phyloP scores from a whole-genome alignment of 2,888 invertebrate genomes.

The Caenorhabditis panamensis region DNA sequence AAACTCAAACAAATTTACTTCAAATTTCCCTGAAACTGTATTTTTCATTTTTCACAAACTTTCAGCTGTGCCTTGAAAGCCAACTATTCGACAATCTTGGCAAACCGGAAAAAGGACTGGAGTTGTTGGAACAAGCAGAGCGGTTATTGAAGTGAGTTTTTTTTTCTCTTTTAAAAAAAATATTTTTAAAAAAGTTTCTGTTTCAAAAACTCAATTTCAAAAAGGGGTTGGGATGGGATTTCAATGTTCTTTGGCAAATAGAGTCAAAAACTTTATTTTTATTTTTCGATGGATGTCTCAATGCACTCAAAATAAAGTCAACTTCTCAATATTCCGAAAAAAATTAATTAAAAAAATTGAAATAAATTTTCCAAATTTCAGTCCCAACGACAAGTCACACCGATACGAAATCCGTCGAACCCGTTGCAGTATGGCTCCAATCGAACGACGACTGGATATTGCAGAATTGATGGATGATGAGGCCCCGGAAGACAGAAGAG shows the following conservation, averaged over 20 bases:
- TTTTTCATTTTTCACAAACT: conserved; percentile 1
- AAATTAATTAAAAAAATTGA: too few species aligned
- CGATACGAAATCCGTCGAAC: conserved; percentile 38
- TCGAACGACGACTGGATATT: conserved; percentile 9
- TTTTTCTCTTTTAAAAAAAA: neutral
- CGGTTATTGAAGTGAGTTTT: conserved; percentile 6
- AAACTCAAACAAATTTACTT: too few species aligned
- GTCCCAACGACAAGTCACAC: conserved; percentile 23
- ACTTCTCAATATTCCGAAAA: too few species aligned
- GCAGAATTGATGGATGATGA: conserved; percentile 39
- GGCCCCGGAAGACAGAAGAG: conserved; percentile 47
- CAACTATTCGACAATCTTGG: conserved; percentile 27
- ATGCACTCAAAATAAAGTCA: too few species aligned
- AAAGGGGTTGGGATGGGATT: too few species aligned
- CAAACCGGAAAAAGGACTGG: conserved; percentile 16
- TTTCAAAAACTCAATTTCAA: too few species aligned
- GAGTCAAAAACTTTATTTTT: too few species aligned
- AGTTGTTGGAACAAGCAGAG: conserved; percentile 21
- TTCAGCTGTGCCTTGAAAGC: conserved; percentile 36
- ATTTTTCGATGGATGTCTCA: too few species aligned
- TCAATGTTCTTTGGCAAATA: too few species aligned
- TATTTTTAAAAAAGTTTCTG: neutral
- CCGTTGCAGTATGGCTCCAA: conserved; percentile 17
- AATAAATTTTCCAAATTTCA: conserved; percentile 9
- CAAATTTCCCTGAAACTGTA: too few species aligned